phyloP scores from a whole-genome alignment of 2,797 vertebrate species.

The Onychomys leucogaster region DNA sequence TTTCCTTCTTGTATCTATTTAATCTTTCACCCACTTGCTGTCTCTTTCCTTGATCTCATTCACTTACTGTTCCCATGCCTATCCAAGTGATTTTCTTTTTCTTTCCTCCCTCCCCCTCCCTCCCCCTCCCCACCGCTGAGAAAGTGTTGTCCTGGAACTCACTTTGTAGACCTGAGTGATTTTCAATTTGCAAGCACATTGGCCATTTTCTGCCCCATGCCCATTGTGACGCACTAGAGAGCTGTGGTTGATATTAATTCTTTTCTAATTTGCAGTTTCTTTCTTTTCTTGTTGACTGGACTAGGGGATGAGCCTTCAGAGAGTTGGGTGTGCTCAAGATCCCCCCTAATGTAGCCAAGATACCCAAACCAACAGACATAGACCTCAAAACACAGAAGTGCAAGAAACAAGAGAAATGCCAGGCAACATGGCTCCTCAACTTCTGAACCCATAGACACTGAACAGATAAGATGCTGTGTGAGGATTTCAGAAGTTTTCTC shows the following conservation, averaged over 20 bases:
- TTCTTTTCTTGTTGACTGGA: neutral
- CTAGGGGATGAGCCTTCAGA: neutral
- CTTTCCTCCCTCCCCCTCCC: neutral
- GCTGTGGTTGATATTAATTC: neutral
- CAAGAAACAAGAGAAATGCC: neutral
- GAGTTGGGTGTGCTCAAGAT: neutral
- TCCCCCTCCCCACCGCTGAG: fast-evolving
- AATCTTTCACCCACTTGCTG: neutral
- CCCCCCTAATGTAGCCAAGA: neutral
- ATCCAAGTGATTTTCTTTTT: neutral
- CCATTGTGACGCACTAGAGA: neutral
- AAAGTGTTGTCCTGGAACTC: neutral
- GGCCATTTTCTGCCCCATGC: neutral
- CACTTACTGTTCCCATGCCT: neutral
- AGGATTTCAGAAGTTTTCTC: neutral
- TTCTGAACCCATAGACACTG: neutral
- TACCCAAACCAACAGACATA: neutral
- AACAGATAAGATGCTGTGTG: neutral
- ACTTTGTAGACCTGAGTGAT: neutral
- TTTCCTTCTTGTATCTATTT: neutral
- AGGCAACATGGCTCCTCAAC: neutral
- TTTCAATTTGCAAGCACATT: neutral
- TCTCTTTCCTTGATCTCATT: neutral
- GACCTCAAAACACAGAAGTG: neutral
- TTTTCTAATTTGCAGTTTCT: neutral